Conservation (phyloP, 2,888 invertebrate genomes). For the Aporophyla lueneburgensis region DNA sequence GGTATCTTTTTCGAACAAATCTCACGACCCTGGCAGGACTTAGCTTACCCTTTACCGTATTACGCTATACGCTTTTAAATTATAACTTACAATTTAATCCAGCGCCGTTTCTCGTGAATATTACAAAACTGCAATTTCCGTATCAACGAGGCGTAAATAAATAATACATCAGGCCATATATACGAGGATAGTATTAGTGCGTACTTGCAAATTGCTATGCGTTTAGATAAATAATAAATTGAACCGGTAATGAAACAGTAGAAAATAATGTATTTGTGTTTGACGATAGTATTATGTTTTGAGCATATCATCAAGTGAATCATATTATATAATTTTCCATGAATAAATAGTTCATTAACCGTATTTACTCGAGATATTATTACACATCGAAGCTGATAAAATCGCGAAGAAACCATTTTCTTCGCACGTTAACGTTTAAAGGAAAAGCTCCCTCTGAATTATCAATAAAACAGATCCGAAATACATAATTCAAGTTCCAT, state of each 20-base stretch:
- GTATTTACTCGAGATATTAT: not conserved
- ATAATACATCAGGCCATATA: conserved; percentile 80
- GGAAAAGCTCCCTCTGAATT: conserved; percentile 63
- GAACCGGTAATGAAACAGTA: conserved; percentile 23
- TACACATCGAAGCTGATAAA: conserved; percentile 10
- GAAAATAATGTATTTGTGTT: not conserved
- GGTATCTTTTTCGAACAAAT: too few relatives aligned
- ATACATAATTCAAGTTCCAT: conserved; percentile 78
- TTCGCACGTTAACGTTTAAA: conserved; percentile 53
- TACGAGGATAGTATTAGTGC: conserved; percentile 66
- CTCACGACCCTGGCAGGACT: too few relatives aligned
- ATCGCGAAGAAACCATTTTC: conserved; percentile 44
- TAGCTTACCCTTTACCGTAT: conserved; percentile 1
- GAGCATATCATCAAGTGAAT: not conserved
- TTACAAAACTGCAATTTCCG: conserved; percentile 90
- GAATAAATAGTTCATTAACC: accelerated
- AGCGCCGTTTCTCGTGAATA: conserved; percentile 82
- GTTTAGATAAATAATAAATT: conserved; percentile 53
- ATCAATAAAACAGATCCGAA: conserved; percentile 70
- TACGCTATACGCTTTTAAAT: conserved; percentile 63
- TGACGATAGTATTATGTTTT: not conserved
- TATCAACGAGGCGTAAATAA: conserved; percentile 86
- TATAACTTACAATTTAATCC: conserved; percentile 70
- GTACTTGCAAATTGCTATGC: conserved; percentile 58
- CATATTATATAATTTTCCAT: not conserved